Evolutionary conservation across 2,888 invertebrate species (phyloP), one percentile per base, ranked within the genome.

Genomic region (Drosophila kokeensis): DNA sequence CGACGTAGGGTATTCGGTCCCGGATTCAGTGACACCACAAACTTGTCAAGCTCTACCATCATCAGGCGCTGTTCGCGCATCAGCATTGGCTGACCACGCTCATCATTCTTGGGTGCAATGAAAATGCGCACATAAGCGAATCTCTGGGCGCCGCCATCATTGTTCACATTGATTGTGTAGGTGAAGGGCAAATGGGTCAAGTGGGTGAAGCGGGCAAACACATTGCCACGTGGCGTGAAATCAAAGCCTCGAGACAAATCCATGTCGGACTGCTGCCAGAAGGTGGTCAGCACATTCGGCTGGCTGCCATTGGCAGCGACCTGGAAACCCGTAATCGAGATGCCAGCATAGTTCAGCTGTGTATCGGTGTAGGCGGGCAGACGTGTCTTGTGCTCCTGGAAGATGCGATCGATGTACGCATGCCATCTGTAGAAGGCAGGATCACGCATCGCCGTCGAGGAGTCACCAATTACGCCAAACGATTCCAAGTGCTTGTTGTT

Each of bases 361-460:
- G 83, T 78, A 24, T 85, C 58, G 0, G 93, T 94, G 91, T 97
- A 97, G 4, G 95, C 94, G 0, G 95, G 94, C 32, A 97, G 93
- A 18, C 95, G 95, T 71, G 94, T 94, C 93, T 97, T 97, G 93
- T 96, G 95, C 76, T 95, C 94, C 81, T 95, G 94, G 94, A 97
- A 97, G 36, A 97, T 93, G 81, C 96, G 96, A 85, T 97, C 96
- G 30, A 97, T 94, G 91, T 95, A 96, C 0, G 96, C 94, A 90
- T 98, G 97, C 96, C 96, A 97, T 90, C 96, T 95, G 93, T 97
- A 97, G 94, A 97, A 97, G 24, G 96, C 93, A 0, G 97, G 97
- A 93, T 98, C 98, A 2, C 97, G 94, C 97, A 97, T 97, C 0
- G 97, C 96, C 0, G 97, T 97, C 0, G 97, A 95, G 0, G 96